Percentiles rank a stretch among this genome's conserved stretches.
These are phyloP conservation scores for Vultur gryphus DNA, from an alignment of 2,797 vertebrate genomes.

Conservation along the genomic window DNA sequence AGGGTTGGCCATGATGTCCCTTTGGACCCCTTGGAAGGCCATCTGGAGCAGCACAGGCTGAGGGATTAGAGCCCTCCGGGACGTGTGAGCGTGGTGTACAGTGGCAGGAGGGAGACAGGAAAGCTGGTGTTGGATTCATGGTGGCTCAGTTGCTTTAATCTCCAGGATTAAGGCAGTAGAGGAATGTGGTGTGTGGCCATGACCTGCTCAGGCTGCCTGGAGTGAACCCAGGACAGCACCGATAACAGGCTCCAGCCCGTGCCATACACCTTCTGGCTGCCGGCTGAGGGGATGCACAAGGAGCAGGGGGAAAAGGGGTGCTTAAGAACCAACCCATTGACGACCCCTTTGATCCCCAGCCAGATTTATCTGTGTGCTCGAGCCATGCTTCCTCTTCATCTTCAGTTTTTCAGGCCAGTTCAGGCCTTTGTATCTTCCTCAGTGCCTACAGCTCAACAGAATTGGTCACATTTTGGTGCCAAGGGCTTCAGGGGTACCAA, in stretches of 20 bases:
- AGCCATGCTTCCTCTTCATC: background rate
- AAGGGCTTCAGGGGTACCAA: background rate
- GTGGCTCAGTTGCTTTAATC: constrained; percentile 56
- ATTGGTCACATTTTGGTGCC: background rate
- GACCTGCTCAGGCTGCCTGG: constrained; percentile 34
- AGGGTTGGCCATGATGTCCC: background rate
- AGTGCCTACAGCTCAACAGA: background rate
- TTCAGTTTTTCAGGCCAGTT: background rate
- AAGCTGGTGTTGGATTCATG: constrained; percentile 43
- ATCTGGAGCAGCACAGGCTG: background rate
- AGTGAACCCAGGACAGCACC: constrained; percentile 50
- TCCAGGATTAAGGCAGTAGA: constrained; percentile 55
- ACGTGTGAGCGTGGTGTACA: background rate
- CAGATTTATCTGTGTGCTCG: background rate
- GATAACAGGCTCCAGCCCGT: background rate
- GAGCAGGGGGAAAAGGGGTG: background rate
- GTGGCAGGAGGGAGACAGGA: background rate
- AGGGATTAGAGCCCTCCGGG: background rate
- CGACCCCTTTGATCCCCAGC: background rate
- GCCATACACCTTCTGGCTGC: background rate
- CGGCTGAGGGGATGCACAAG: background rate
- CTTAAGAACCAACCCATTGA: background rate
- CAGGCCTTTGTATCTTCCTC: background rate
- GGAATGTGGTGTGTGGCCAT: constrained; percentile 42
- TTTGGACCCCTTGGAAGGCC: background rate